Evolutionary conservation across 1,140 invertebrate species (phyloP), one percentile per base, ranked within the genome.

Genomic region (Lepidotrigona ventralis): DNA sequence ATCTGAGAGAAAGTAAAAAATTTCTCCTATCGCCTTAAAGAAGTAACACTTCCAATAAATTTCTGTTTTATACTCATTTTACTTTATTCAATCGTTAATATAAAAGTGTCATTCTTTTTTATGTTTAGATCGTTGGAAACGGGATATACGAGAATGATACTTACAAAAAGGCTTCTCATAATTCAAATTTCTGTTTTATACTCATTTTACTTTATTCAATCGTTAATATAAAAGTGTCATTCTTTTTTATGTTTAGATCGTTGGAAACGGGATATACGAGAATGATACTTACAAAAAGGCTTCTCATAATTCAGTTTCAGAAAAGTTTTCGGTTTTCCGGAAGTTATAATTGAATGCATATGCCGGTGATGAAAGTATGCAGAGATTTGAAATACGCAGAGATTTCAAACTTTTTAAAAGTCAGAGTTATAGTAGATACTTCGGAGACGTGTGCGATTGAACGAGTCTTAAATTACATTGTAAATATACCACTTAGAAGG

Each of bases 291-390:
- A 5, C 58, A 60, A 12, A n/a, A 60, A 3, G 23, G 58, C 23
- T 15, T 15, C 23, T 60, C 3, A 1, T n/a, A 23, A 60, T 9
- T 60, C 3, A n/a, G 23, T 60, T 0, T 21, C 58, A 12, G 58
- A 60, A 60, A 60, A n/a, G 58, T 60, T 23, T 11, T 4, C n/a
- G 8, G n/a, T n/a, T 64, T 15, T 29, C 17, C 26, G 1, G 17
- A 64, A 64, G 26, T 64, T 64, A 64, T 64, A 64, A 64, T 64
- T 64, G n/a, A 64, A 64, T 64, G 63, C 63, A 64, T 29, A 29
- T 64, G 63, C 29, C n/a, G 29, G 63, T 1, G 63, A 64, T 26
- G n/a, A 29, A 26, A 19, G 26, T 17, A 29, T 6, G 60, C n/a
- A 8, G 15, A n/a, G n/a, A 64, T 64, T 26, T 26, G 60, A 26